phyloP scores from a whole-genome alignment of 2,113 vertebrate species.

The Trochalopteron elliotii region DNA sequence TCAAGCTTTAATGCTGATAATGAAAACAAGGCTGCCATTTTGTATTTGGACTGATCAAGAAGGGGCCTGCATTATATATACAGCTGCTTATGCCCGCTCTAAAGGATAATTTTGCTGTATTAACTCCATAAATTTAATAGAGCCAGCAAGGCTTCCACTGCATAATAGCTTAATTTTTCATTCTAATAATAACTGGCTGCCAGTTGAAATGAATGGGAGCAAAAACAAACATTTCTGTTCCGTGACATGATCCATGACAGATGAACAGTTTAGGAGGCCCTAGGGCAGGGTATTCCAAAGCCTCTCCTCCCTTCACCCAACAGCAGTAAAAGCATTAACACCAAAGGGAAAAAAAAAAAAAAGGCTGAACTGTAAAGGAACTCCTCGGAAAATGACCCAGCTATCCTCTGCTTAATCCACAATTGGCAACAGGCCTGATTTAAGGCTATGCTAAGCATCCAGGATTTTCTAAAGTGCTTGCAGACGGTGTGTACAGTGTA shows the following conservation, averaged over 20 bases:
- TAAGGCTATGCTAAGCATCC: slow-evolving; percentile 41
- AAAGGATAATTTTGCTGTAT: slow-evolving; percentile 74
- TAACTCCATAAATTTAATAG: slow-evolving; percentile 75
- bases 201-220: slow-evolving; percentile 73
- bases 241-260: slow-evolving; percentile 69
- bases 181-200: slow-evolving; percentile 78
- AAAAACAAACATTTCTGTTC: slow-evolving; percentile 76
- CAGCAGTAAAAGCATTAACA: slow-evolving; percentile 53
- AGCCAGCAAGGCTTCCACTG: slow-evolving; percentile 63
- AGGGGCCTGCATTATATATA: slow-evolving; percentile 28
- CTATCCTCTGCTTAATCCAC: slow-evolving; percentile 44
- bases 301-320: slow-evolving; percentile 36
- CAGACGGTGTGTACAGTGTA: slow-evolving; percentile 35
- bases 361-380: slow-evolving; percentile 55
- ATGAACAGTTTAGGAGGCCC: slow-evolving; percentile 63
- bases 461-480: slow-evolving; percentile 48
- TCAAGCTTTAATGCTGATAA: not conserved
- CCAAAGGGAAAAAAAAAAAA: slow-evolving; percentile 20
- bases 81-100: slow-evolving; percentile 60
- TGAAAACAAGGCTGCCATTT: slow-evolving; percentile 50
- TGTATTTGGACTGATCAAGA: slow-evolving; percentile 50
- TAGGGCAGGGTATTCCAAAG: slow-evolving; percentile 46
- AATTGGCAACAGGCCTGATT: slow-evolving; percentile 48
- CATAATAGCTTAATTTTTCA: slow-evolving; percentile 79
- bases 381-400: slow-evolving; percentile 50